Evolutionary conservation across 2,797 vertebrate species (phyloP).

Genomic region (Anas capensis): DNA sequence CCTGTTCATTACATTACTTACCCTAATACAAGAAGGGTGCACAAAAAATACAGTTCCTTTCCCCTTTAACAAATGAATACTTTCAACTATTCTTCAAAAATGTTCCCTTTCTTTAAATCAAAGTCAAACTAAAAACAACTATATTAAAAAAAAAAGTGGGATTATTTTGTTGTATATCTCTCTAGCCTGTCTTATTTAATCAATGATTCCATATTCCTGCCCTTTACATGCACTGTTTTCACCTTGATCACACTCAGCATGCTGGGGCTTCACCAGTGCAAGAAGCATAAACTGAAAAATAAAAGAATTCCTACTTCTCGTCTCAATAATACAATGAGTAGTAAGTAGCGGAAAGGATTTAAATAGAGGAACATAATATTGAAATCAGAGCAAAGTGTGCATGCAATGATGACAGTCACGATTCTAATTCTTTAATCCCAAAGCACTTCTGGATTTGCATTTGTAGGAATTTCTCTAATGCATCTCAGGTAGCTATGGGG

Average conservation of each 20-base stretch:
- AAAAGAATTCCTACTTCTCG: not conserved
- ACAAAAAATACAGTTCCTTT: not conserved
- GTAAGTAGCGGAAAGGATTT: not conserved
- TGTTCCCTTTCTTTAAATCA: not conserved
- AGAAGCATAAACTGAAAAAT: not conserved
- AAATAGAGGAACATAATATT: not conserved
- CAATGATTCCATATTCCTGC: not conserved
- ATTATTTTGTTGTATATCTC: not conserved
- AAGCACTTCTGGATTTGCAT: not conserved
- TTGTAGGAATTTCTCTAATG: not conserved
- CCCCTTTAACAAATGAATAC: not conserved
- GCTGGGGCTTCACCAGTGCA: not conserved
- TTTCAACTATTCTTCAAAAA: conserved; percentile 25
- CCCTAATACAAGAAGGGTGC: not conserved
- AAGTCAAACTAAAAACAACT: conserved; percentile 1
- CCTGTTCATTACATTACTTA: conserved; percentile 20
- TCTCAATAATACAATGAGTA: not conserved
- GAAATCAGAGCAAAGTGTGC: not conserved
- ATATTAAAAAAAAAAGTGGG: not conserved
- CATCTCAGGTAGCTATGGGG: not conserved
- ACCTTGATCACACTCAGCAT: not conserved
- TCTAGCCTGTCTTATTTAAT: not conserved
- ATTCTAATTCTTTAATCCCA: conserved; percentile 28
- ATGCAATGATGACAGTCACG: not conserved
- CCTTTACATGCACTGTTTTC: not conserved